A percentile compares a stretch with the other conserved stretches of the same genome.
Conservation (phyloP, 2,113 vertebrate genomes). For the Riparia riparia region DNA sequence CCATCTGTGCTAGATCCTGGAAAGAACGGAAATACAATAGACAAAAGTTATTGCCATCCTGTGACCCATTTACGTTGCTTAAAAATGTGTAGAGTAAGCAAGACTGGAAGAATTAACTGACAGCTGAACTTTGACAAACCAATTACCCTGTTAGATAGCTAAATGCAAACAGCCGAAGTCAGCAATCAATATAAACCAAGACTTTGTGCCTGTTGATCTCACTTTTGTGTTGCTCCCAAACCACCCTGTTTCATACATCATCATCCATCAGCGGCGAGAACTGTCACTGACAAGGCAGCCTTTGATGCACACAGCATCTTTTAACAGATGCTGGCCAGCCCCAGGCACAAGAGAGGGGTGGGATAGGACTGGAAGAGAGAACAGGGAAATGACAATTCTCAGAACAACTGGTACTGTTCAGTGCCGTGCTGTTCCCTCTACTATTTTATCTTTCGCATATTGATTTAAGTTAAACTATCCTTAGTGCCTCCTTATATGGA, state of each 20-base stretch:
- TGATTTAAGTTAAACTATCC: not conserved
- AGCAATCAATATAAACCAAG: constrained; percentile 68
- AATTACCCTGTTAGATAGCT: constrained; percentile 59
- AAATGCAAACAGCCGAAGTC: constrained; percentile 64
- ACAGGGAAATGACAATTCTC: not conserved
- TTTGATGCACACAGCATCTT: constrained; percentile 33
- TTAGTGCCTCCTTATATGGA: not conserved
- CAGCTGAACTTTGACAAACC: constrained; percentile 65
- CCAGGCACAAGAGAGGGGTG: not conserved
- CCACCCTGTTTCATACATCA: constrained; percentile 53
- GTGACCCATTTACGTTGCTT: not conserved
- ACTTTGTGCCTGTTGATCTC: constrained; percentile 58
- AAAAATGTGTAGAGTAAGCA: constrained; percentile 48
- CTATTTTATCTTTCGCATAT: not conserved
- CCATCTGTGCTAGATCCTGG: constrained; percentile 82
- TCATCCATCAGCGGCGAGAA: constrained; percentile 32
- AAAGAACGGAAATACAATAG: constrained; percentile 30
- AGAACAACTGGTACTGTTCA: not conserved
- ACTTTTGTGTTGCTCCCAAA: constrained; percentile 58
- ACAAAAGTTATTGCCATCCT: constrained; percentile 33
- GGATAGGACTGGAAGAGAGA: not conserved
- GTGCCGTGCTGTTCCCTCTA: not conserved
- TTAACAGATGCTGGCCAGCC: constrained; percentile 45
- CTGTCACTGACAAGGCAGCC: constrained; percentile 51
- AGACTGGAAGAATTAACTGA: constrained; percentile 44